Conservation (phyloP, 1,140 invertebrate species). For the Mercenaria mercenaria region DNA sequence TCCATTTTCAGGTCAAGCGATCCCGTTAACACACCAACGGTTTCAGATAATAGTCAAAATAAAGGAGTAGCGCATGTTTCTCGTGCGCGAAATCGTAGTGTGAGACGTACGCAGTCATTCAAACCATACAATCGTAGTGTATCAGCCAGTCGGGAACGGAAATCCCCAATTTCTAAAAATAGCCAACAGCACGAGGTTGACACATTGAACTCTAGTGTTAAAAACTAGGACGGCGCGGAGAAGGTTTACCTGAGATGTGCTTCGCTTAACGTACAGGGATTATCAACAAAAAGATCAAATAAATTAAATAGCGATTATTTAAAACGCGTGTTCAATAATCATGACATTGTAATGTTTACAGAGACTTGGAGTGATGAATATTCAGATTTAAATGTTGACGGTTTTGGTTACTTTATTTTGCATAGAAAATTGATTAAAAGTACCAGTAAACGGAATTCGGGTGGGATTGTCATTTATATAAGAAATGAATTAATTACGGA, state of each 20-base stretch:
- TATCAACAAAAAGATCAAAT: background rate
- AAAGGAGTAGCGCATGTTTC: background rate
- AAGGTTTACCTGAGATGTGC: background rate
- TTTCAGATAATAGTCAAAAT: too few relatives aligned
- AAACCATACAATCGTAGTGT: background rate
- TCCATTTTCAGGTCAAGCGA: too few relatives aligned
- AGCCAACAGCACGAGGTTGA: background rate
- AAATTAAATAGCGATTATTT: background rate
- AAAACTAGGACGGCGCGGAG: background rate
- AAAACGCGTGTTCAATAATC: background rate
- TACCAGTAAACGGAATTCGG: background rate
- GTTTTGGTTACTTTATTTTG: background rate
- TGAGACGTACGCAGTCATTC: background rate
- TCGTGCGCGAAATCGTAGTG: background rate
- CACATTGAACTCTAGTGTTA: background rate
- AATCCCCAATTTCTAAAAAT: constrained; percentile 26
- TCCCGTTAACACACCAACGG: background rate
- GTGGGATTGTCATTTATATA: constrained; percentile 3
- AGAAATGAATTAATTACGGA: background rate
- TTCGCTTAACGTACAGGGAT: background rate
- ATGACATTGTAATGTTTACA: background rate
- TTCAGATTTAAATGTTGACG: background rate
- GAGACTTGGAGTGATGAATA: background rate
- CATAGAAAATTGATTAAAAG: background rate
- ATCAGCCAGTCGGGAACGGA: background rate